Percentiles rank a stretch among this genome's conserved stretches.
Evolutionary conservation across 2,113 vertebrate genomes (phyloP).

Genomic region (Rousettus leschenaultii): DNA sequence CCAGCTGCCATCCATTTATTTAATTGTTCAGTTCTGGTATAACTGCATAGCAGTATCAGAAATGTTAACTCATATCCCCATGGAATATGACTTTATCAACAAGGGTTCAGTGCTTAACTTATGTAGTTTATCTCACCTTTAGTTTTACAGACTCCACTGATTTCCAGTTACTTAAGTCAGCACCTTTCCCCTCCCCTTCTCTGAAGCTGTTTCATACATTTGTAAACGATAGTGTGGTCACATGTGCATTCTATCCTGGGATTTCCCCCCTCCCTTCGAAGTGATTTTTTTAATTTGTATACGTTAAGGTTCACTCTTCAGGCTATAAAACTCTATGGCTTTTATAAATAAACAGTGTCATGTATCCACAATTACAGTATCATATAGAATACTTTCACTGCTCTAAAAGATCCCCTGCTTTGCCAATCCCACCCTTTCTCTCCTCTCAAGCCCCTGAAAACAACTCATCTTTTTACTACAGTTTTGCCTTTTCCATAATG

Average conservation of each 20-base stretch:
- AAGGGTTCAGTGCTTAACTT: not conserved
- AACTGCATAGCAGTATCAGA: not conserved
- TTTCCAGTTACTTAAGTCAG: not conserved
- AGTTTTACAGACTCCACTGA: not conserved
- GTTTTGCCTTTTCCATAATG: not conserved
- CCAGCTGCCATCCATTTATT: not conserved
- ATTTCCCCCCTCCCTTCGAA: not conserved
- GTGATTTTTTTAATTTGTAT: not conserved
- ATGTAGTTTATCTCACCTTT: not conserved
- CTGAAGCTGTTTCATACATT: not conserved
- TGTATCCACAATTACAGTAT: not conserved
- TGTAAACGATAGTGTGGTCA: not conserved
- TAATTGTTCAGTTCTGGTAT: not conserved
- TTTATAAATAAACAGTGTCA: not conserved
- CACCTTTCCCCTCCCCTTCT: not conserved
- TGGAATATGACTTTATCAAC: not conserved
- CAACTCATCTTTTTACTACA: not conserved
- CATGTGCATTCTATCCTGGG: not conserved
- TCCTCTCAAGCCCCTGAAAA: not conserved
- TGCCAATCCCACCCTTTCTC: not conserved
- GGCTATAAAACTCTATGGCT: not conserved
- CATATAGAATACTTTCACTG: not conserved
- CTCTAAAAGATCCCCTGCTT: not conserved
- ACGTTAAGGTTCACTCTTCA: not conserved
- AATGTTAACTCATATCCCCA: not conserved